These are phyloP conservation scores for Cyclophora albipunctata DNA, from an alignment of 2,888 invertebrate genomes.

Conservation along the genomic window DNA sequence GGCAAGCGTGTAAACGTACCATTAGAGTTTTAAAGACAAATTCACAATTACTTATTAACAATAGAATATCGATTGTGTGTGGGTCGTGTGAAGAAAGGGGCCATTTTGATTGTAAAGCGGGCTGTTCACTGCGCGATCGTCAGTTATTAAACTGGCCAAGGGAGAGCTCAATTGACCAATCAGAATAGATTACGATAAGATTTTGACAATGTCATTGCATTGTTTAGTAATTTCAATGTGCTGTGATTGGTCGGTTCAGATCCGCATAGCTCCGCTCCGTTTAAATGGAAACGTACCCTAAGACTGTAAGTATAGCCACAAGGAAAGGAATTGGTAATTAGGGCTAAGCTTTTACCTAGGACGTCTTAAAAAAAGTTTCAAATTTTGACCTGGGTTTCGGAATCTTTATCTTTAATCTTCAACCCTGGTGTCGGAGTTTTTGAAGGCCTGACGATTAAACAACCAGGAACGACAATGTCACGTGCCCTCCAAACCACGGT, in stretches of 20 bases:
- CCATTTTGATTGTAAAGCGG: conserved; percentile 12
- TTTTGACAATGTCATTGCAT: not conserved
- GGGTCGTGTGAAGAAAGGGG: conserved; percentile 21
- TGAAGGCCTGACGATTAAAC: no score
- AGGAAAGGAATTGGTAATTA: not conserved
- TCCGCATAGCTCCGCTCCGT: no score
- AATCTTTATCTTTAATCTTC: no score
- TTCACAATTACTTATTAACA: conserved; percentile 14
- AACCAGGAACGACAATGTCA: no score
- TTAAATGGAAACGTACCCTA: no score
- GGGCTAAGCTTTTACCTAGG: not conserved
- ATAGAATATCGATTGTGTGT: not conserved
- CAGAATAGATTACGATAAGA: not conserved
- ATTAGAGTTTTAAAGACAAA: conserved; percentile 7
- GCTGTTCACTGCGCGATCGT: conserved; percentile 8
- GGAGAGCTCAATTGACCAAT: not conserved
- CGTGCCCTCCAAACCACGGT: no score
- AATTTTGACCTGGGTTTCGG: no score
- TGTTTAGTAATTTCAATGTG: no score
- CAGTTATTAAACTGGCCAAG: not conserved
- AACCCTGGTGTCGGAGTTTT: no score
- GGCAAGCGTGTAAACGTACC: no score
- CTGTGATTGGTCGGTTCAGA: no score
- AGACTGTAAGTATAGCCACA: not conserved
- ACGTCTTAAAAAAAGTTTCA: no score